These are phyloP conservation scores for Seira ritae DNA, from an alignment of 2,888 invertebrate genomes.

Conservation along the genomic window DNA sequence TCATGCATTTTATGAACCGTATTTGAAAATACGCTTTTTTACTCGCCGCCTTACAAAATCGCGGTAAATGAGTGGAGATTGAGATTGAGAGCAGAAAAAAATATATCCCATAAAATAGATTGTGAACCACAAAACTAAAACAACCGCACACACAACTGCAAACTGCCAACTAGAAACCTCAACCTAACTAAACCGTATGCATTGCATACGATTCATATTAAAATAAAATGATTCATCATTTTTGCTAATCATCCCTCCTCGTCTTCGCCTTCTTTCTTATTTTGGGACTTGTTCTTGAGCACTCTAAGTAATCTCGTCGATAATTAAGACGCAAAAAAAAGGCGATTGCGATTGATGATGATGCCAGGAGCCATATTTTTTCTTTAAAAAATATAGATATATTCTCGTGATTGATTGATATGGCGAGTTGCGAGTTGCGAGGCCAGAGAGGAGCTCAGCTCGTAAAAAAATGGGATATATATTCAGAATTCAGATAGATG, in stretches of 20 bases:
- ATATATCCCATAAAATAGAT: not conserved
- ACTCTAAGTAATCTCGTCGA: conserved; percentile 2
- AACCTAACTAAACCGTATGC: too few species aligned
- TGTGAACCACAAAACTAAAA: too few species aligned
- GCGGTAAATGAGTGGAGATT: too few species aligned
- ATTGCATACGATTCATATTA: not conserved
- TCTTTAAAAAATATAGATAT: not conserved
- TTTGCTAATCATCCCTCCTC: conserved; percentile 33
- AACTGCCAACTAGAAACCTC: too few species aligned
- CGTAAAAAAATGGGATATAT: not conserved
- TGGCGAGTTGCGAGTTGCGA: too few species aligned
- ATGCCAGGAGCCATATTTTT: conserved; percentile 5
- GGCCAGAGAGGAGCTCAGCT: not conserved
- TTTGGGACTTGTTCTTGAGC: conserved; percentile 43
- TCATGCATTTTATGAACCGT: too few species aligned
- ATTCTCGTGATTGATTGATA: not conserved
- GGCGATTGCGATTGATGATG: conserved; percentile 11
- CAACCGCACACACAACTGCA: too few species aligned
- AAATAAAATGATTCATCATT: conserved; percentile 11
- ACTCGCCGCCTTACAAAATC: not conserved
- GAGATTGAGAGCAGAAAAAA: conserved; percentile 11
- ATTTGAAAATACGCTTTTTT: too few species aligned
- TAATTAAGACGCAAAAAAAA: conserved; percentile 9
- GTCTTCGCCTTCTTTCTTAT: too few species aligned
- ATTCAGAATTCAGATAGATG: not conserved